Base-by-base conservation (phyloP, 2,113 vertebrate species). In the Macaca mulatta region DNA sequence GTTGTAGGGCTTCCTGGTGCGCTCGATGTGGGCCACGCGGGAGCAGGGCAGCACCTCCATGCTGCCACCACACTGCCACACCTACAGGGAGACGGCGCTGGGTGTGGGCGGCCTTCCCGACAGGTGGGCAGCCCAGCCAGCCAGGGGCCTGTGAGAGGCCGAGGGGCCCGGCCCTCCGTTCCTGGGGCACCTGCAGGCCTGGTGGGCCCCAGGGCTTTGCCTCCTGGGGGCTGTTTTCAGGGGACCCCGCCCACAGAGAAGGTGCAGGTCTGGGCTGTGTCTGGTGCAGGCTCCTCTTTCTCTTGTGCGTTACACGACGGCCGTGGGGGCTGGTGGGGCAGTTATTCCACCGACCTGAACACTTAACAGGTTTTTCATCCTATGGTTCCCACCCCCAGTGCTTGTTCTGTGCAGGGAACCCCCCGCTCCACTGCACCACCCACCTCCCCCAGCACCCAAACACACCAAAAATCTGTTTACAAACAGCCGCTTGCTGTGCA, bases 21-120 rank as follows among this genome's bases (percentile, higher is more conserved):
- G 99, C 93, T 99, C 99, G 6, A 99, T 99, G 96, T 99, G 99
- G 0, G 99, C 99, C 97, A 99, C 99, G 0, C 99, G 98, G 5
- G 99, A 99, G 43, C 99, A 99, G 6, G 99, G 99, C 22, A 99
- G 97, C 69, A 99, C 99, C 98, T 99, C 99, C 99, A 99, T 99
- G 98, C 99, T 99, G 55, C 99, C 99, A 0, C 99, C 99, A 0
- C 99, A 99, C 98, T 99, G 99, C 99, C 99, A 99, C 85, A 99
- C 99, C 99, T 99, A 97, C 0, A 50, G 90, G 52, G n/a, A 61
- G 7, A 57, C 22, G 6, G 35, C 8, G 0, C 40, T 14, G 75
- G 27, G 12, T 64, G 61, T 0, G 2, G 12, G 25, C 10, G 11
- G 10, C 59, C 59, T 25, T 61, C 59, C 57, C 4, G 4, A 55